Base-by-base conservation (phyloP, 2,888 invertebrate species). In the Chrysolina haemoptera region DNA sequence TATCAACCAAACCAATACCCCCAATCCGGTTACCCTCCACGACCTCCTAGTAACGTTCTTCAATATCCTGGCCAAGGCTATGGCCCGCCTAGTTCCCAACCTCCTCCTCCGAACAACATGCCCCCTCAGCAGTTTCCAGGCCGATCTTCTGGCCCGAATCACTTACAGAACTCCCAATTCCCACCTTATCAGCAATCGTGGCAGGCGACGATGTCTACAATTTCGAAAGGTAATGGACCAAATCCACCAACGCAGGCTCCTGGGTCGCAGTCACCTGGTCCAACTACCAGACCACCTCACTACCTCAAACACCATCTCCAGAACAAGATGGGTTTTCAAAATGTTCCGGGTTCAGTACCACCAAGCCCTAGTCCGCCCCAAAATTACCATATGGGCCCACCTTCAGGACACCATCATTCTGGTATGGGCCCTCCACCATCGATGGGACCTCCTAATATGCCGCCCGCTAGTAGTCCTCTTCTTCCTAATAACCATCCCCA, bases 291-390 rank as follows among this genome's bases (percentile, higher is more conserved):
- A 79, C 91, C 91, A 76, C 89, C 91, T 70, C 91, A 91, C 87
- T 93, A 93, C 90, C 89, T 93, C 86, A 93, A 93, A 85, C 92
- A 93, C 86, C 93, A 93, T 87, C 88, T 91, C 75, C 91, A 93
- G 89, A 93, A 93, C 87, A 93, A 93, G 89, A 92, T 93, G 88
- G 91, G 91, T 76, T 92, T 91, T 84, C 90, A 89, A 48, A 83
- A 79, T 78, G 86, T 84, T 48, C 89, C 89, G 67, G 90, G 89
- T 81, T 89, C 89, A 73, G 91, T 91, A 87, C 91, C 91, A 70
- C 90, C 91, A 73, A 91, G 90, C 86, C 90, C 91, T 74, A 90
- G 90, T 78, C 92, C 92, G 62, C 92, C 90, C 55, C 90, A 90
- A 83, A 89, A 88, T 76, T 90, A 87, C 80, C 88, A 90, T 70